Conservation (phyloP, 2,888 invertebrate genomes). For the Halocaridina rubra region DNA sequence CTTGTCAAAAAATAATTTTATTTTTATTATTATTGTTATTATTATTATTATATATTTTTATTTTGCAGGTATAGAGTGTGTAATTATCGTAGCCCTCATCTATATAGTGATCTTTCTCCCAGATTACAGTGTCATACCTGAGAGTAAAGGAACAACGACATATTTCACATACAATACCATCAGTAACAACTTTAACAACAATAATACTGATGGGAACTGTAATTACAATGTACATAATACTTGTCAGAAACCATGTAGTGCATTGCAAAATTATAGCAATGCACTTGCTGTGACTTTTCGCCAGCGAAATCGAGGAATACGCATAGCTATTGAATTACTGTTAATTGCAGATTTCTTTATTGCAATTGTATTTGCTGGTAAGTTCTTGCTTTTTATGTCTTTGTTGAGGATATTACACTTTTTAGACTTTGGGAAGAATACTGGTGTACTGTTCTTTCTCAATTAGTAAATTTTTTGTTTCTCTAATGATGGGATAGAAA, state of each 20-base stretch:
- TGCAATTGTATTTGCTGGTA: conserved; percentile 28
- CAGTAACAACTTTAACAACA: background rate
- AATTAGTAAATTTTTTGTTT: too few relatives aligned
- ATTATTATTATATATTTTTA: too few relatives aligned
- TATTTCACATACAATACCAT: too few relatives aligned
- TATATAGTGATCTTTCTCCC: background rate
- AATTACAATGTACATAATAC: background rate
- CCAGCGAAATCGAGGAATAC: background rate
- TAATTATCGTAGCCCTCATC: background rate
- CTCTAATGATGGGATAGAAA: too few relatives aligned
- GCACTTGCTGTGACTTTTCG: conserved; percentile 2
- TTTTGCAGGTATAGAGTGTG: background rate
- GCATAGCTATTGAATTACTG: background rate
- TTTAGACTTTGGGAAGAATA: too few relatives aligned
- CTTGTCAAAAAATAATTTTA: too few relatives aligned
- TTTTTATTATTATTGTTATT: too few relatives aligned
- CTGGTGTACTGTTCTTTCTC: too few relatives aligned
- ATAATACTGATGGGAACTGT: background rate
- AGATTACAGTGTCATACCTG: background rate
- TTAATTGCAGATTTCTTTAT: conserved; percentile 37
- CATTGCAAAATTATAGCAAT: background rate
- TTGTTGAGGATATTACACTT: too few relatives aligned
- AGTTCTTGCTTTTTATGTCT: background rate
- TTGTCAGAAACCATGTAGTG: background rate
- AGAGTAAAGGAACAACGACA: too few relatives aligned